Percentiles rank a stretch among this genome's conserved stretches.
These are phyloP conservation scores for Leptinotarsa peninsularis DNA, from an alignment of 2,888 invertebrate genomes.

Conservation along the genomic window DNA sequence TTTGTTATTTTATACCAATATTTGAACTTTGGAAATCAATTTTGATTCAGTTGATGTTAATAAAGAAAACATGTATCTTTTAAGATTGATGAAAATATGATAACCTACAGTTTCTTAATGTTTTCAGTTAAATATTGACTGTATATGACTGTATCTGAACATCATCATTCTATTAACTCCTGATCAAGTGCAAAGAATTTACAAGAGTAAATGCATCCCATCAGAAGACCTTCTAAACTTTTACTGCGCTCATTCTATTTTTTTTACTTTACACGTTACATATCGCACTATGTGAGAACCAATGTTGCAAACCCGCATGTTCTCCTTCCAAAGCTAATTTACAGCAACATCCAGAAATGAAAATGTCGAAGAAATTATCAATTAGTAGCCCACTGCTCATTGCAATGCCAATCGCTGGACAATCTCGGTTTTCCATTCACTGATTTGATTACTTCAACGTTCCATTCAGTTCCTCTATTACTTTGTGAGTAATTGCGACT, in stretches of 20 bases:
- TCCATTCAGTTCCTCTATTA: not conserved
- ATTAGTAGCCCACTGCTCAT: not conserved
- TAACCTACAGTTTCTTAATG: no score
- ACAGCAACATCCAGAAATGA: not conserved
- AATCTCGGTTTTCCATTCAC: not conserved
- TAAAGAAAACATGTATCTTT: no score
- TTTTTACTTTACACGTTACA: not conserved
- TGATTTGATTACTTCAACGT: not conserved
- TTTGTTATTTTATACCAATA: no score
- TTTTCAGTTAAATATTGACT: no score
- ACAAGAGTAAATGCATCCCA: no score
- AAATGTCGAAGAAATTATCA: conserved; percentile 3
- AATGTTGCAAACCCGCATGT: not conserved
- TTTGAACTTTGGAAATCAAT: no score
- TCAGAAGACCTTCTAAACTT: no score
- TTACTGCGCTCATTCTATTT: not conserved
- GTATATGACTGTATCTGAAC: no score
- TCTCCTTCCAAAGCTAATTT: not conserved
- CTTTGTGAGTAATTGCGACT: conserved; percentile 5
- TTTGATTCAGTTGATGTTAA: no score
- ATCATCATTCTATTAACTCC: no score
- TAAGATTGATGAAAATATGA: no score
- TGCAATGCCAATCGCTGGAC: not conserved
- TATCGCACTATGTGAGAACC: not conserved
- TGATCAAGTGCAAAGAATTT: no score